Base-by-base conservation (phyloP, 2,113 vertebrate genomes). In the Xerus inauris region DNA sequence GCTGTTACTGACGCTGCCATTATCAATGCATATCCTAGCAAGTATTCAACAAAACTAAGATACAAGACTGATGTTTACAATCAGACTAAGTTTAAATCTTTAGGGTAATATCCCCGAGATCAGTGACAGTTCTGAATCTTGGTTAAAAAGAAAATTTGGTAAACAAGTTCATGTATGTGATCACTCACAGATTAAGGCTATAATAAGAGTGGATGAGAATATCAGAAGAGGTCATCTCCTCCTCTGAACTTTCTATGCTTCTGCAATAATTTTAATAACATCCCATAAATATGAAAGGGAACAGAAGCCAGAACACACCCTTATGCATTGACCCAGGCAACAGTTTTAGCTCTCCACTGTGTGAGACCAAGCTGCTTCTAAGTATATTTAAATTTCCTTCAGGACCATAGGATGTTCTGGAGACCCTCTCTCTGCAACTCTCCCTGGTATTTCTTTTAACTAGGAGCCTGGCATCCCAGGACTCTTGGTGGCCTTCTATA, bases 91-190 rank as follows among this genome's bases (percentile, higher is more conserved):
- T 62, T 90, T 71, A 94, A 96, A 59, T 73, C 54, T 59, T 57
- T 81, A 35, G 40, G 49, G 71, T 93, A 95, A 81, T 30, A 72
- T 14, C 38, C 64, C 0, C 22, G 54, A 95, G 65, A 92, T 65
- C 22, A 81, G n/a, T 0, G 5, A 72, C 30, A 75, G 32, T 42
- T 95, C 81, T 72, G n/a, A 84, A 73, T 97, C 81, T 51, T 57
- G 87, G 89, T 69, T 69, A 89, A 80, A 80, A 94, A 95, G 76
- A 64, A 3, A 88, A 94, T 88, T 75, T 95, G 87, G 91, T 81
- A 73, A 88, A 76, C 32, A 92, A 88, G 59, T 64, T 57, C 59
- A 40, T n/a, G 2, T 24, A 14, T 54, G 17, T 9, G 2, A 67
- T 54, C 81, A 28, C 35, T 54, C 35, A 91, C 91, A 81, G 69